Base-by-base conservation (phyloP, 2,797 vertebrate genomes). In the Argentina silus region DNA sequence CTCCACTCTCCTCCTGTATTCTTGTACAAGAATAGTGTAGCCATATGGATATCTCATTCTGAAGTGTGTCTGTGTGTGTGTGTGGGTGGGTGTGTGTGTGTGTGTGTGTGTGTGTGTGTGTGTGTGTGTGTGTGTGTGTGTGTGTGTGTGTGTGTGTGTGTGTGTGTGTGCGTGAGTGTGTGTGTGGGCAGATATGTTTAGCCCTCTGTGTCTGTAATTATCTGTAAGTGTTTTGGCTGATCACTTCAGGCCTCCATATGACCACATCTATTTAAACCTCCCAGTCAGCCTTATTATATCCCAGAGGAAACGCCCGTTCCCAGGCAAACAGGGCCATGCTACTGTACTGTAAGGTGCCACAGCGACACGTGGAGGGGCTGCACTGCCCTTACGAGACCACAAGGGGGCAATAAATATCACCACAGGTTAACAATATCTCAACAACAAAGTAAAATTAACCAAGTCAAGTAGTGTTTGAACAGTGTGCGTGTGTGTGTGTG, bases 171-270 rank as follows among this genome's bases (percentile, higher is more conserved):
- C 11, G 21, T 59, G 21, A 23, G 19, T 59, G 56, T 59, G 21
- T 27, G 56, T 59, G 56, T 59, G 21, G 21, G 21, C 21, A 23
- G 56, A 59, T 59, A 59, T 27, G 19, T 59, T 27, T 11, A 59
- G 56, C 21, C 17, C 19, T 59, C 19, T 59, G 56, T 59, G 9
- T 59, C 56, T 59, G 56, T 27, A 59, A 23, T 59, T 59, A 59
- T 11, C 6, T 27, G 21, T 10, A 59, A 36, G 27, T 36, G 27
- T 36, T 5, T 15, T 3, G 50, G 50, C 50, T 51, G 3, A 15
- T 43, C 27, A n/a, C 61, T 45, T 43, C 61, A 45, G 61, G 42
- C n/a, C 61, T 63, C 42, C 36, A 43, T 7, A 10, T 27, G 11
- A 19, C 11, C 36, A 44, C 36, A 63, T 9, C 11, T 60, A 21